phyloP scores from a whole-genome alignment of 23 tunicate genomes.

The Clavelina lepadiformis region DNA sequence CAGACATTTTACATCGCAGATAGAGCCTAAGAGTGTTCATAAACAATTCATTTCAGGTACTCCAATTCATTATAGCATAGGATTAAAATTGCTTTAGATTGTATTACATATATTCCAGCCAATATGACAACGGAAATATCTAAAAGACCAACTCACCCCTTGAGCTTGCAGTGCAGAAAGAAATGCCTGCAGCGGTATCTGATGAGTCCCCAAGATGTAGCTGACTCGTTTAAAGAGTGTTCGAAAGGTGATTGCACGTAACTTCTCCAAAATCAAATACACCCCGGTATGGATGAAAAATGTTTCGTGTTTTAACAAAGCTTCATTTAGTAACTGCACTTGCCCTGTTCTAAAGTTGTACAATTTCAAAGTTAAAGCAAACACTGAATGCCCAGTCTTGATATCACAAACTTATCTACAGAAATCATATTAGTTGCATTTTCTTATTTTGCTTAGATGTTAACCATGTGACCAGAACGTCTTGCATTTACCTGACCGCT shows the following conservation, averaged over 20 bases:
- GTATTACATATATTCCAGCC: too few species aligned
- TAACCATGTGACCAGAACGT: too few species aligned
- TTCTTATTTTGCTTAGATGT: too few species aligned
- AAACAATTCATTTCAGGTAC: neutral
- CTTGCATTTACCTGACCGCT: conserved; percentile 60
- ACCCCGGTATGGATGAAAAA: conserved; percentile 89
- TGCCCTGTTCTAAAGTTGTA: conserved; percentile 84
- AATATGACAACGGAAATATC: too few species aligned
- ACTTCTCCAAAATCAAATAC: conserved; percentile 81
- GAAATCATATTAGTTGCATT: too few species aligned
- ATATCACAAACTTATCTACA: too few species aligned
- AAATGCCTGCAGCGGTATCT: conserved; percentile 76
- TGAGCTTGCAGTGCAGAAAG: conserved; percentile 62
- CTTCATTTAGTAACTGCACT: conserved; percentile 54
- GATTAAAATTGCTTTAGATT: too few species aligned
- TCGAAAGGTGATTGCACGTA: conserved; percentile 66
- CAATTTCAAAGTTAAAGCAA: too few species aligned
- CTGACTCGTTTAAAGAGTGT: conserved; percentile 72
- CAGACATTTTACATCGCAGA: too few species aligned
- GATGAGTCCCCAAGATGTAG: conserved; percentile 63
- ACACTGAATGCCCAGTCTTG: too few species aligned
- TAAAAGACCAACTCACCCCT: conserved; percentile 62
- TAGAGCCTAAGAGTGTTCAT: neutral
- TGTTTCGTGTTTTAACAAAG: conserved; percentile 56
- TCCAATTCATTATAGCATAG: too few species aligned